Evolutionary conservation across 2,888 invertebrate species (phyloP).

Genomic region (Campoplex capitator): DNA sequence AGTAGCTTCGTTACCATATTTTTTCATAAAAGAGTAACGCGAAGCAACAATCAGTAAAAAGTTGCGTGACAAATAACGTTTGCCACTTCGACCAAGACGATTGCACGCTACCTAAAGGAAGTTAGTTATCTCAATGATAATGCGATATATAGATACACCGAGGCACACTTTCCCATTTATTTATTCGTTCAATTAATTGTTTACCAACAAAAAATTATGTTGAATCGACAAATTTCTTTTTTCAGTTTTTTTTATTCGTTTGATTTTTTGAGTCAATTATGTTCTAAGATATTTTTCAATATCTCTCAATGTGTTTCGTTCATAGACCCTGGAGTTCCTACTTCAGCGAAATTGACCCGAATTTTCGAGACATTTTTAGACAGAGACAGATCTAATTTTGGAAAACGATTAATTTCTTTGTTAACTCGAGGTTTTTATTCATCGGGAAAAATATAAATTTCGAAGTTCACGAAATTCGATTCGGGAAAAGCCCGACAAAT

Average conservation of each 20-base stretch:
- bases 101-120: conserved; percentile 78
- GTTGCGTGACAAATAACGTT: conserved; percentile 65
- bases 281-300: neutral
- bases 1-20: conserved; percentile 43
- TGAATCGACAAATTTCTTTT: too few species aligned
- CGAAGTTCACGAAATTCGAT: neutral
- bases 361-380: too few species aligned
- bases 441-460: too few species aligned
- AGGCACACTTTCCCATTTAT: neutral
- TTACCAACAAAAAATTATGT: neutral
- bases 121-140: conserved; percentile 72
- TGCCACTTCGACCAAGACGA: conserved; percentile 35
- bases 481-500: neutral
- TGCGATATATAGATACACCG: neutral
- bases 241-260: conserved; percentile 6
- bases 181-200: neutral
- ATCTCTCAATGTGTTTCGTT: neutral
- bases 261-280: conserved; percentile 10
- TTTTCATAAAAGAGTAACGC: conserved; percentile 4
- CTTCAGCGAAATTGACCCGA: too few species aligned
- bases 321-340: too few species aligned
- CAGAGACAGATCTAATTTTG: too few species aligned
- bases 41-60: conserved; percentile 49
- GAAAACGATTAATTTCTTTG: too few species aligned
- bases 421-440: too few species aligned